Evolutionary conservation across 2,888 invertebrate species (phyloP).

Genomic region (Ferdinandea cuprea): DNA sequence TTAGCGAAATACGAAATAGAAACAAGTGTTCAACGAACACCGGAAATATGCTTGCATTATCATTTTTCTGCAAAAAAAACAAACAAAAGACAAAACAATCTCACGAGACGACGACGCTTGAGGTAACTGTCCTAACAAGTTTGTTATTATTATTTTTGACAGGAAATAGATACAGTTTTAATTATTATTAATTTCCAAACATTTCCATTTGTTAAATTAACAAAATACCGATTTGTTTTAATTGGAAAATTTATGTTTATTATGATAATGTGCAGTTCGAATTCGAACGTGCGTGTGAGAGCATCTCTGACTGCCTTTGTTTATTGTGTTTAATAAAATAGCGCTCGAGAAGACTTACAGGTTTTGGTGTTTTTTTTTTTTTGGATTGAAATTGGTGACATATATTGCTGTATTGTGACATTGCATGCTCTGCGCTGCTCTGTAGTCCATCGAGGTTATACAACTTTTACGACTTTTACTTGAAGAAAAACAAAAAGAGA

Average conservation of each 20-base stretch:
- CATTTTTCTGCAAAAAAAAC: conserved; percentile 12
- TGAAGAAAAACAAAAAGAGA: conserved; percentile 9
- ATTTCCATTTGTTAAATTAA: too few relatives aligned
- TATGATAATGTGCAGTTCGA: neutral
- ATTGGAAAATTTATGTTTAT: neutral
- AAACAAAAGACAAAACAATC: neutral
- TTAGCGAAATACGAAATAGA: conserved; percentile 33
- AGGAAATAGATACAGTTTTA: too few relatives aligned
- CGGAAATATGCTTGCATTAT: conserved; percentile 33
- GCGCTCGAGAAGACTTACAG: neutral
- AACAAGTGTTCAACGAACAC: neutral
- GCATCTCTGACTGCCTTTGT: too few relatives aligned
- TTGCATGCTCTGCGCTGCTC: too few relatives aligned
- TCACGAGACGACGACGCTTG: conserved; percentile 6
- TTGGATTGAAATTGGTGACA: neutral
- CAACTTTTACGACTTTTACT: neutral
- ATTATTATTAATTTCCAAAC: neutral
- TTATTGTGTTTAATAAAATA: neutral
- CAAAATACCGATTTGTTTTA: too few relatives aligned
- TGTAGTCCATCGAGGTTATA: neutral
- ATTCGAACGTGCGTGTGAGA: too few relatives aligned
- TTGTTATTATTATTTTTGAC: neutral
- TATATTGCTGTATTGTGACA: conserved; percentile 3
- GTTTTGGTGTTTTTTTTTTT: too few relatives aligned
- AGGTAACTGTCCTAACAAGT: neutral